Base-by-base conservation (phyloP, 2,888 invertebrate species). In the Epinotia brunnichana region DNA sequence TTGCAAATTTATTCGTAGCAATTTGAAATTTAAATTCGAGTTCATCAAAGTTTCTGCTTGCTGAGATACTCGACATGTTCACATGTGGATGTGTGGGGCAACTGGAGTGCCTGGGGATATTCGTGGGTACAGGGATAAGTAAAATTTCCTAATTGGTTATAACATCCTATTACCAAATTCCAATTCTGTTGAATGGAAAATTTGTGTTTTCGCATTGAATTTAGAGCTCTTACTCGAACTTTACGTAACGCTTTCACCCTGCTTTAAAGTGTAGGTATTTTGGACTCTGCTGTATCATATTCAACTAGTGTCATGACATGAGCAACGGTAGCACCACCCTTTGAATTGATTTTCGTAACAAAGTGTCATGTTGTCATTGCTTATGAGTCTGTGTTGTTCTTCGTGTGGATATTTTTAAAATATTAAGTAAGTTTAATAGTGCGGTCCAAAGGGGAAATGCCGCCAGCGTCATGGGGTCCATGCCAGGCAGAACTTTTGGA, bases 1-100 rank as follows among this genome's bases (percentile, higher is more conserved):
- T 87, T 89, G 89, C 86, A 90, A 91, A 91, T 90, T 87, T 90
- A 91, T 91, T 89, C 90, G 74, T 78, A 83, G 79, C 81, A 85
- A 90, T 90, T 86, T 90, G 86, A 90, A 90, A 89, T 91, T 90
- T 90, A 91, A 90, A 91, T 91, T 82, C 73, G 85, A 83, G 84
- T 84, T 90, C 88, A 89, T 90, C 90, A 91, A 91, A 90, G 86
- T 90, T 90, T 83, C 83, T 83, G 77, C 81, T 77, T 59, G 74
- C 79, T 75, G 82, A 83, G 82, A 82, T 82, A 79, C 82, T 82
- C 79, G 82, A 83, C 83, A 83, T 82, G 80, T 81, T 82, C 81
- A 79, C 78, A 77, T 84, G 81, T 82, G 86, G 83, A 85, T 87
- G 81, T 83, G 79, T 83, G 71, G 68, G 64, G 51, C 59, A 68